Percentiles rank a stretch among this genome's conserved stretches.
phyloP scores from a whole-genome alignment of 2,113 vertebrate genomes.

The Neotragus moschatus region DNA sequence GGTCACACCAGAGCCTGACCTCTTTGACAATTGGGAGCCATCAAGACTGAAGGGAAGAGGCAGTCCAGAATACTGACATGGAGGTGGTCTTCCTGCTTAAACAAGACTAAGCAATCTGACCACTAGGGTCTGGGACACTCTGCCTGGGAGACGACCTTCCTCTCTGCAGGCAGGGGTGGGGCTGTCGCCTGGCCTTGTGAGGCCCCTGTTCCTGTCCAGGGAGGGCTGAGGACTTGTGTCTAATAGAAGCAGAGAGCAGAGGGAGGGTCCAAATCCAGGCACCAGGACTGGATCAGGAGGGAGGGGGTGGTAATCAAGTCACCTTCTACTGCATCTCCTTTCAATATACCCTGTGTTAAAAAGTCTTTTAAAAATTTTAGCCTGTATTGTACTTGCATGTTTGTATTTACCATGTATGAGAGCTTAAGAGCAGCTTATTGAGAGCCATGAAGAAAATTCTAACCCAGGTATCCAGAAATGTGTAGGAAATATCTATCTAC shows the following conservation, averaged over 20 bases:
- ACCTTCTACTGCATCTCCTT: not conserved
- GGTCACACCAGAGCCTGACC: not conserved
- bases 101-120: not conserved
- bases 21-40: not conserved
- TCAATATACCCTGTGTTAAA: not conserved
- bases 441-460: not conserved
- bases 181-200: not conserved
- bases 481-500: not conserved
- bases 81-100: not conserved
- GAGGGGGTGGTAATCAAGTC: not conserved
- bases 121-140: not conserved
- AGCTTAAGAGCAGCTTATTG: not conserved
- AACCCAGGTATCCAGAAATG: constrained; percentile 1
- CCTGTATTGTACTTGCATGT: not conserved
- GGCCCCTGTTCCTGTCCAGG: not conserved
- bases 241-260: not conserved
- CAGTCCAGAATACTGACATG: not conserved
- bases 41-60: not conserved
- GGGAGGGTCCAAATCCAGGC: not conserved
- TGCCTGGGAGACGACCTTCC: not conserved
- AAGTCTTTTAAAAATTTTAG: not conserved
- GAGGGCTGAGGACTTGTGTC: not conserved
- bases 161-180: not conserved
- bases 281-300: not conserved
- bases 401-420: not conserved